Conservation (phyloP, 2,888 invertebrate species). For the Brachylomia viminalis region DNA sequence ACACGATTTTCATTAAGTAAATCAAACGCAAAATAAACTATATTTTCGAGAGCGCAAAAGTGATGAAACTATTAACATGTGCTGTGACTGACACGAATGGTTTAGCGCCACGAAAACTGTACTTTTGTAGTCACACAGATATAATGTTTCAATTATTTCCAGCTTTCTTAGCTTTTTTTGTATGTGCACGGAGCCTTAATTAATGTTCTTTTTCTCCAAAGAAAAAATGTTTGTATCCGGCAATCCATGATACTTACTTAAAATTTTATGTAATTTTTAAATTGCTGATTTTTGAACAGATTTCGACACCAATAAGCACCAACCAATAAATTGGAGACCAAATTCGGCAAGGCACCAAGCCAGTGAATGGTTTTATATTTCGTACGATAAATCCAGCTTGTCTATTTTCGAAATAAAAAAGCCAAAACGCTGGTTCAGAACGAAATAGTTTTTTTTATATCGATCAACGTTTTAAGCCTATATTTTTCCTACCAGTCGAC, state of each 20-base stretch:
- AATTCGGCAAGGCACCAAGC: not conserved
- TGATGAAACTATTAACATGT: too few species aligned
- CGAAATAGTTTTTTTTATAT: not conserved
- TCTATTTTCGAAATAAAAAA: not conserved
- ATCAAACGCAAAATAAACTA: too few species aligned
- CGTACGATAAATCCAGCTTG: not conserved
- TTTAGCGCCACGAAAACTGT: too few species aligned
- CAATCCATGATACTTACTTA: too few species aligned
- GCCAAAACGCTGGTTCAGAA: not conserved
- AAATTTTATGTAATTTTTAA: not conserved
- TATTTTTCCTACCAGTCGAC: slow-evolving; percentile 17
- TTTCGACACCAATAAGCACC: not conserved
- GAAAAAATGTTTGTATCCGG: too few species aligned
- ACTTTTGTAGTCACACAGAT: too few species aligned
- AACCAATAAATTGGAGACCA: not conserved
- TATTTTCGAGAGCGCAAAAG: too few species aligned
- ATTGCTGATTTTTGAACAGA: not conserved
- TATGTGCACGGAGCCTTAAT: too few species aligned
- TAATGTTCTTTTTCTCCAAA: not conserved
- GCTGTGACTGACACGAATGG: too few species aligned
- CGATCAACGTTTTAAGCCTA: not conserved
- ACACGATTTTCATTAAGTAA: too few species aligned
- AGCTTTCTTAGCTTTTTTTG: too few species aligned
- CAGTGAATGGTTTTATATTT: not conserved
- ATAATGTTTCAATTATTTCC: too few species aligned